These are phyloP conservation scores for Alectura lathami DNA, from an alignment of 2,113 vertebrate species.

Conservation along the genomic window DNA sequence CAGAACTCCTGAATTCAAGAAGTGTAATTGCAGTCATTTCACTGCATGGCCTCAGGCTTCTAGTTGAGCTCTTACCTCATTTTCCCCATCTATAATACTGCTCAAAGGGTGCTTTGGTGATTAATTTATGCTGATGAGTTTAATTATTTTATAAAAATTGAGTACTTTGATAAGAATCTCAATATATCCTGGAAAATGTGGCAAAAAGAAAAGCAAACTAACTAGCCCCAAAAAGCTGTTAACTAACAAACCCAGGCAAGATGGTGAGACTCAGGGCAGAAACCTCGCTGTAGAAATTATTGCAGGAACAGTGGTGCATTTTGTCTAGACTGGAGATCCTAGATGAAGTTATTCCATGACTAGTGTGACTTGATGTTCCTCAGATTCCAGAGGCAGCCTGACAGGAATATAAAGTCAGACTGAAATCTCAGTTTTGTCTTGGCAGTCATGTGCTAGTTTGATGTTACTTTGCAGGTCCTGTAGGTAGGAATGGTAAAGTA, in stretches of 20 bases:
- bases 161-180: not conserved
- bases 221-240: not conserved
- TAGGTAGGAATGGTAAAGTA: not conserved
- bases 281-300: not conserved
- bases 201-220: not conserved
- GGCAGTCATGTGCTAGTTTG: not conserved
- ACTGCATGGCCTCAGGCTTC: not conserved
- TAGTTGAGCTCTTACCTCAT: not conserved
- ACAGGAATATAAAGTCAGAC: not conserved
- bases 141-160: constrained; percentile 9
- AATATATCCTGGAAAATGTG: not conserved
- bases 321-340: not conserved
- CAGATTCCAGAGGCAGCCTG: not conserved
- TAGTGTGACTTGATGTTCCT: not conserved
- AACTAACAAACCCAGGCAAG: not conserved
- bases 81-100: not conserved
- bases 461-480: not conserved
- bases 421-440: not conserved
- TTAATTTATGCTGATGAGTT: constrained; percentile 23
- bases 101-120: not conserved
- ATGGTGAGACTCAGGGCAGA: not conserved
- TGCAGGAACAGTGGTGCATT: not conserved
- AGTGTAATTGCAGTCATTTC: not conserved
- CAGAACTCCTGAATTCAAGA: not conserved
- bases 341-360: not conserved